Evolutionary conservation across 2,888 invertebrate species (phyloP).

Genomic region (Chrysomela aeneicollis): DNA sequence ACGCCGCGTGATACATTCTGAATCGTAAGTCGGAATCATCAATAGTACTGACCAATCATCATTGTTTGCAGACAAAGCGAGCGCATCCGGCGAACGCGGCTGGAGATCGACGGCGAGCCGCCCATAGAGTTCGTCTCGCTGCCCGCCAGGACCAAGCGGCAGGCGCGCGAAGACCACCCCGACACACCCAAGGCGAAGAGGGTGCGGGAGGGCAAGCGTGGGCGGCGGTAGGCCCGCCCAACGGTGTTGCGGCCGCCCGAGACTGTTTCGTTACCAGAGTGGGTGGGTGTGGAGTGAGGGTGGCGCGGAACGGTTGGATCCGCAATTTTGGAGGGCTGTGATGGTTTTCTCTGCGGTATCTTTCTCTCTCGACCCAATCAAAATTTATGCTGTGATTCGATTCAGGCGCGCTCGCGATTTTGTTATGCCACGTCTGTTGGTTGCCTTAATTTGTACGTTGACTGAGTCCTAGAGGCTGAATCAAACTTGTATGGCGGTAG

Average conservation of each 20-base stretch:
- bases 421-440: too few relatives aligned
- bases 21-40: too few relatives aligned
- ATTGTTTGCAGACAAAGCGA: constrained; percentile 58
- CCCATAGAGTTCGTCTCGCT: constrained; percentile 45
- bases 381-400: not conserved
- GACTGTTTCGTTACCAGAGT: not conserved
- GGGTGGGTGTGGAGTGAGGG: constrained; percentile 5
- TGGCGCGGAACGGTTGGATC: constrained; percentile 24
- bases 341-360: constrained; percentile 28
- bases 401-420: too few relatives aligned
- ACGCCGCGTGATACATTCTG: too few relatives aligned
- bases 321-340: constrained; percentile 34
- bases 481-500: too few relatives aligned
- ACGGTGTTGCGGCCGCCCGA: not conserved
- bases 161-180: constrained; percentile 46
- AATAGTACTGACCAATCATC: too few relatives aligned
- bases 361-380: constrained; percentile 9
- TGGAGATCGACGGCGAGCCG: constrained; percentile 55
- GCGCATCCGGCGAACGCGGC: constrained; percentile 53
- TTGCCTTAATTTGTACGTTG: too few relatives aligned
- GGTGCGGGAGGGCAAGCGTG: constrained; percentile 36
- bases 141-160: constrained; percentile 46
- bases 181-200: constrained; percentile 53
- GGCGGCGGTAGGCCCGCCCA: constrained; percentile 30
- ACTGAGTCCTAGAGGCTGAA: too few relatives aligned